Evolutionary conservation across 2,113 vertebrate genomes (phyloP).

Genomic region (Casuarius casuarius): DNA sequence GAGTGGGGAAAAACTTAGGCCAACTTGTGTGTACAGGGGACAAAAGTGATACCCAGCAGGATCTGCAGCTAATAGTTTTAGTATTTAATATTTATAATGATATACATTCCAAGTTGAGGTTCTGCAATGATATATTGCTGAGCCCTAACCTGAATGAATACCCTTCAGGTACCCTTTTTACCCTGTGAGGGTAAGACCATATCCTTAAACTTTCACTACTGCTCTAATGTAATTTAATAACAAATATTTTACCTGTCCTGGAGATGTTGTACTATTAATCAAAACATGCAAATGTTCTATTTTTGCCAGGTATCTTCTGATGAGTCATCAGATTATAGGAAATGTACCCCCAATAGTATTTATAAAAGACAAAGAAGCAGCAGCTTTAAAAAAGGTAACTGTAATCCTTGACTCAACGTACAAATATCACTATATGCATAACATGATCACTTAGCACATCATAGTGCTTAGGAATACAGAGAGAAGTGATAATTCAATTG

Average conservation of each 20-base stretch:
- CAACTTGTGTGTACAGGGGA: not conserved
- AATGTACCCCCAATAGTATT: slow-evolving; percentile 82
- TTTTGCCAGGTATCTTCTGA: slow-evolving; percentile 82
- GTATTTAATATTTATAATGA: not conserved
- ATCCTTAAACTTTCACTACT: not conserved
- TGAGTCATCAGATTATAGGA: slow-evolving; percentile 79
- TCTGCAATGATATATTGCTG: not conserved
- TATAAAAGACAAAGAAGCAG: slow-evolving; percentile 79
- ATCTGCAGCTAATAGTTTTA: not conserved
- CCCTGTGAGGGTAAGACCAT: not conserved
- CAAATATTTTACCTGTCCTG: not conserved
- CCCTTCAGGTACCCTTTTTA: not conserved
- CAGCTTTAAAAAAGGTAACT: slow-evolving; percentile 79
- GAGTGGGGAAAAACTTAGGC: not conserved
- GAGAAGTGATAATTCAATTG: not conserved
- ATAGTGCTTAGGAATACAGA: not conserved
- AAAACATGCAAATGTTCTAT: not conserved
- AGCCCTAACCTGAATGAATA: not conserved
- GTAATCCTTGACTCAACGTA: not conserved
- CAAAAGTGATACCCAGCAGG: not conserved
- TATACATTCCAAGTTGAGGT: not conserved
- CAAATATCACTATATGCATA: not conserved
- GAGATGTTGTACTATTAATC: not conserved
- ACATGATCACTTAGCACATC: not conserved
- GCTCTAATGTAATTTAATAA: not conserved